Evolutionary conservation across 2,797 vertebrate genomes (phyloP), one percentile per base, ranked within the genome.

Genomic region (Valencia hispanica): DNA sequence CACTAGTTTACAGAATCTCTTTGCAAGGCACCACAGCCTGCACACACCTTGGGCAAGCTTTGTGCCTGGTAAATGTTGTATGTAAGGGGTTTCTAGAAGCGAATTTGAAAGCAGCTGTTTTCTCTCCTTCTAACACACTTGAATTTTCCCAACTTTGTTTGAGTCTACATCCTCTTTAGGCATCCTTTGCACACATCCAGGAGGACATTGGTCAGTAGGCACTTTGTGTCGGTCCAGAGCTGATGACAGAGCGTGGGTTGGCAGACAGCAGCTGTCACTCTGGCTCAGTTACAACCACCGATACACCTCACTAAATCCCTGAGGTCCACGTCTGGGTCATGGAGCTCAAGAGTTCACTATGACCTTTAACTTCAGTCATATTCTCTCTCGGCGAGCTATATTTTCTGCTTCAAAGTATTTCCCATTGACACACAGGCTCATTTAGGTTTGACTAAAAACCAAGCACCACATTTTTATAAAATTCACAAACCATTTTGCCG

Each of bases 211-310:
- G 83, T 89, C 74, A 85, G 83, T 88, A 93, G 51, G 65, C 72
- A 43, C 63, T 36, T 22, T 5, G 18, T 57, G 70, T 75, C 50
- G 79, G 77, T 84, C 68, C 5, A 59, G 59, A 78, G 75, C 78
- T 79, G 89, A 90, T 90, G 91, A 91, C 84, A 82, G 87, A 84
- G 83, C 70, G 71, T 9, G 65, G 79, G 76, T 80, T 81, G 90
- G 84, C 84, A 90, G 90, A 90, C 91, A 86, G 87, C 93, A 93
- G 91, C 93, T 93, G 93, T 88, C 88, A 83, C 81, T 89, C 84
- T 84, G 85, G 80, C 73, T 92, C 85, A 82, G 86, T 90, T 88
- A 88, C 86, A 89, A 48, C 80, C 79, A 83, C 84, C 78, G 83
- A 90, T 77, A 86, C 68, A 81, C 73, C 74, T 83, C 74, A 78